A percentile compares a stretch with the other conserved stretches of the same genome.
phyloP scores from a whole-genome alignment of 1,140 invertebrate species.

The Homalodisca vitripennis region DNA sequence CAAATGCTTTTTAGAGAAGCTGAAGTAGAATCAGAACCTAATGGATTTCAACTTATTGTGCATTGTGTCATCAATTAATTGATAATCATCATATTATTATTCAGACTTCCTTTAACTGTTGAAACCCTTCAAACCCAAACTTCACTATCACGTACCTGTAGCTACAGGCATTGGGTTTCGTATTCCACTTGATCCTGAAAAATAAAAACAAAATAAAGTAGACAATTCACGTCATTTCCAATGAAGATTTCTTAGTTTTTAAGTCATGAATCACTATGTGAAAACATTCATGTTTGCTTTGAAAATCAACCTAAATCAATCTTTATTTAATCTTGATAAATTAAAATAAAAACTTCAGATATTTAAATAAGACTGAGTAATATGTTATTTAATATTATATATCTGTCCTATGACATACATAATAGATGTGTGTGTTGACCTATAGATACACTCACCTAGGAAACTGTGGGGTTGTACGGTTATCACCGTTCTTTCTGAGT shows the following conservation, averaged over 20 bases:
- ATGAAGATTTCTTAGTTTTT: no score
- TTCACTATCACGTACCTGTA: constrained; percentile 24
- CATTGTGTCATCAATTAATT: no score
- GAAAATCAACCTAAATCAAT: neutral
- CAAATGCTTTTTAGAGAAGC: no score
- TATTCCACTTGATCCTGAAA: neutral
- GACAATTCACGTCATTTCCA: no score
- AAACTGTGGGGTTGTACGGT: constrained; percentile 17
- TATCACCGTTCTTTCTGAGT: constrained; percentile 19
- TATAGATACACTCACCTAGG: neutral
- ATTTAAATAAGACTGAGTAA: neutral
- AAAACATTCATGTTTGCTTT: neutral
- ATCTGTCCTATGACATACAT: neutral
- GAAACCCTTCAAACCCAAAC: no score
- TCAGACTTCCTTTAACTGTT: no score
- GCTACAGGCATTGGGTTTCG: constrained; percentile 14
- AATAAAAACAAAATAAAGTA: neutral
- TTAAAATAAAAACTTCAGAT: neutral
- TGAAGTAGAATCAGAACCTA: no score
- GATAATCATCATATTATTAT: no score
- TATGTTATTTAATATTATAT: neutral
- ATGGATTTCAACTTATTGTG: no score
- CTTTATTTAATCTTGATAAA: neutral
- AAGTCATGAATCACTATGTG: no score
- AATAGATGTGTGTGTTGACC: neutral